These are phyloP conservation scores for Amazona guildingii DNA, from an alignment of 2,113 vertebrate species.

Conservation along the genomic window DNA sequence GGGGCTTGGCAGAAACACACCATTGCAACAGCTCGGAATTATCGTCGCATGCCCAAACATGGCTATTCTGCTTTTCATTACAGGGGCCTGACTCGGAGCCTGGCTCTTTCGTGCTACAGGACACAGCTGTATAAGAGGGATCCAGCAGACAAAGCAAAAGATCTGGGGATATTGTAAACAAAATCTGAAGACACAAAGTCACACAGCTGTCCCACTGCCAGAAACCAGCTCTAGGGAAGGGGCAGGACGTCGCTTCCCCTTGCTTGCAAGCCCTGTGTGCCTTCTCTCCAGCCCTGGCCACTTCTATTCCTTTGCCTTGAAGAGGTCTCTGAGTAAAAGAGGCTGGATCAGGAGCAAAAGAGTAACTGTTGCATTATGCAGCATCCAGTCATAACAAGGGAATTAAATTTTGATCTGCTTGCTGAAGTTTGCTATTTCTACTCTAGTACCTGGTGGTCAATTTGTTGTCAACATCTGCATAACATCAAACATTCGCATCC, in stretches of 20 bases:
- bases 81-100: neutral
- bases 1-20: neutral
- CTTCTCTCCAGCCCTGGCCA: neutral
- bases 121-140: neutral
- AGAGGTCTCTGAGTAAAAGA: neutral
- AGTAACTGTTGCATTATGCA: constrained; percentile 23
- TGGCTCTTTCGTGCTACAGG: neutral
- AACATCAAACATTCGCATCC: constrained; percentile 40
- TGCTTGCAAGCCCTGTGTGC: neutral
- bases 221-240: neutral
- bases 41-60: rapidly evolving
- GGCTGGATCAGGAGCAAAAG: neutral
- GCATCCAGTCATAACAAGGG: constrained; percentile 27
- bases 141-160: neutral
- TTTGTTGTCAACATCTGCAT: constrained; percentile 54
- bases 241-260: neutral
- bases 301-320: neutral
- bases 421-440: constrained; percentile 35
- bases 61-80: neutral
- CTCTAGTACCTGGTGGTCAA: constrained; percentile 33
- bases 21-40: neutral
- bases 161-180: neutral
- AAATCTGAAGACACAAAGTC: neutral
- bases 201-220: neutral
- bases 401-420: constrained; percentile 25